phyloP scores from a whole-genome alignment of 2,888 invertebrate species.

The Catocala fraxini region DNA sequence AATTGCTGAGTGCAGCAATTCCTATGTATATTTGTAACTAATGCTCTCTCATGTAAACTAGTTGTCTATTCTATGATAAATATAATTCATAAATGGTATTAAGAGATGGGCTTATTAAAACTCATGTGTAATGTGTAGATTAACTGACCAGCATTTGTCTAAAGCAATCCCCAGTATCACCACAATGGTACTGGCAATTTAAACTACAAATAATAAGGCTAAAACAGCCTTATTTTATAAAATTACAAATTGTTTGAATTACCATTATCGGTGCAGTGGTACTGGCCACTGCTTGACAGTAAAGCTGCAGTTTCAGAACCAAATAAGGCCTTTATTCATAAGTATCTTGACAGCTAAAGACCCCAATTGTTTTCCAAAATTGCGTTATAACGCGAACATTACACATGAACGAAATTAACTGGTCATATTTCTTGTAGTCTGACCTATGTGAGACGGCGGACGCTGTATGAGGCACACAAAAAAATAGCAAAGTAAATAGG shows the following conservation, averaged over 20 bases:
- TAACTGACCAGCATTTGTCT: no score
- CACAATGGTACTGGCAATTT: no score
- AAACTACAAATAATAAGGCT: no score
- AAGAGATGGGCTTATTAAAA: constrained; percentile 8
- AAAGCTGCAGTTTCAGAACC: neutral
- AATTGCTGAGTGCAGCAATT: constrained; percentile 39
- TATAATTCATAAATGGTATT: no score
- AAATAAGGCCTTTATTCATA: constrained; percentile 1
- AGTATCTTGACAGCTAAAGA: constrained; percentile 3
- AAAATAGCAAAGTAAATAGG: constrained; percentile 81
- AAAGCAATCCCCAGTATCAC: no score
- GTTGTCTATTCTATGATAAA: constrained; percentile 7
- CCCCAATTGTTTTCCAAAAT: constrained; percentile 4
- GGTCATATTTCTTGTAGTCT: no score
- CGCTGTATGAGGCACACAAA: constrained; percentile 71
- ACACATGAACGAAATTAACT: constrained; percentile 1
- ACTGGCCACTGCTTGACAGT: no score
- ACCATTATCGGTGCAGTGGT: no score
- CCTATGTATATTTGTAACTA: constrained; percentile 27
- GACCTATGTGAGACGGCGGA: constrained; percentile 45
- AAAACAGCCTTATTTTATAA: no score
- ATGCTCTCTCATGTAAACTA: constrained; percentile 45
- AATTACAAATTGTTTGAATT: no score
- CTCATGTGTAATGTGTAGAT: constrained; percentile 1
- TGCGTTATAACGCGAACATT: constrained; percentile 1